Conservation (phyloP, 2,113 vertebrate species). For the Chrysemys picta region DNA sequence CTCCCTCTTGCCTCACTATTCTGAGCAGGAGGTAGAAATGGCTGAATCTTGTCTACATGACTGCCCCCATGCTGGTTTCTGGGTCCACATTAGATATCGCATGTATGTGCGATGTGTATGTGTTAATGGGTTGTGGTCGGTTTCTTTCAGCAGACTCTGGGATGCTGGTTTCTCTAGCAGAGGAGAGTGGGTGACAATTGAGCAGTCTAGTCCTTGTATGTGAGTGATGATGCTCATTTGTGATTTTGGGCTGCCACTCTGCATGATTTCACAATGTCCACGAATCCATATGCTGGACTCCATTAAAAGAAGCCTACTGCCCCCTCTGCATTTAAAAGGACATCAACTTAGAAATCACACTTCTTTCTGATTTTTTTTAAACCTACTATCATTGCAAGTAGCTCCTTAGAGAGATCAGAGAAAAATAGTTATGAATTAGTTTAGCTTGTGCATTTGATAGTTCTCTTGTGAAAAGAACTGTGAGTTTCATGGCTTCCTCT, state of each 20-base stretch:
- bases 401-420: background rate
- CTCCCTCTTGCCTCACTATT: background rate
- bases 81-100: constrained; percentile 3
- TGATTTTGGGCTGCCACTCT: background rate
- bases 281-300: background rate
- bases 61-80: constrained; percentile 26
- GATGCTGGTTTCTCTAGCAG: background rate
- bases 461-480: background rate
- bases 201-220: background rate
- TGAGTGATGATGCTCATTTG: background rate
- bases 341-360: background rate
- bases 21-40: background rate
- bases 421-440: background rate
- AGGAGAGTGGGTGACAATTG: background rate
- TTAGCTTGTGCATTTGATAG: background rate
- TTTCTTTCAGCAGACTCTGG: background rate
- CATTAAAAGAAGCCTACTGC: background rate
- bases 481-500: background rate
- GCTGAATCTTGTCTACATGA: background rate
- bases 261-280: background rate
- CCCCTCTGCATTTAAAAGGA: background rate
- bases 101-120: background rate
- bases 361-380: background rate
- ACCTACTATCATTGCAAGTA: background rate
- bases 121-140: background rate